These are phyloP conservation scores for Mohoua ochrocephala DNA, from an alignment of 2,113 vertebrate genomes.

Conservation along the genomic window DNA sequence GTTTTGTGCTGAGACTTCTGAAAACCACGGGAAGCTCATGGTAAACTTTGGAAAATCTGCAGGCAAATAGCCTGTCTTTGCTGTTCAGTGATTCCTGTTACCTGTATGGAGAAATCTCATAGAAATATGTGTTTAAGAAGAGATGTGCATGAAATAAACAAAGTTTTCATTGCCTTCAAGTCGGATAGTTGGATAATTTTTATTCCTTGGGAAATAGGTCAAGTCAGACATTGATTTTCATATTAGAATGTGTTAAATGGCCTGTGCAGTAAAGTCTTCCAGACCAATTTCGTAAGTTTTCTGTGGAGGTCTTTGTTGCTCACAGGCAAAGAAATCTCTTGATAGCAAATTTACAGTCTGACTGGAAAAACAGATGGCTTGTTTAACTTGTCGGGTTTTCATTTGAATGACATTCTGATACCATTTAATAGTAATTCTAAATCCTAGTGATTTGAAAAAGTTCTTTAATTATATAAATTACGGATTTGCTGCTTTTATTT, in stretches of 20 bases:
- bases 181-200: background rate
- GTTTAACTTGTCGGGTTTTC: background rate
- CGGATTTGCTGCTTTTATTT: background rate
- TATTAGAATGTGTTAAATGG: background rate
- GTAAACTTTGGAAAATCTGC: background rate
- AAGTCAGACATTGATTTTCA: background rate
- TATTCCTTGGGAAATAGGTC: background rate
- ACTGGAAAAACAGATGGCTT: background rate
- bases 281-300: background rate
- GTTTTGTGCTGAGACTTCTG: background rate
- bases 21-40: background rate
- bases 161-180: background rate
- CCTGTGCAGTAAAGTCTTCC: background rate
- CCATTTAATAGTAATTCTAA: background rate
- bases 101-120: background rate
- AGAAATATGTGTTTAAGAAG: background rate
- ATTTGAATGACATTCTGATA: background rate
- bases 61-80: background rate
- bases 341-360: background rate
- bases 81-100: background rate
- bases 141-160: background rate
- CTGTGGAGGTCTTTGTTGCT: background rate
- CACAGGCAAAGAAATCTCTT: background rate
- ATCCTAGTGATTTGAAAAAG: background rate
- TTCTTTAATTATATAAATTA: background rate